These are phyloP conservation scores for Gracilinanus agilis DNA, from an alignment of 2,113 vertebrate species.

Conservation along the genomic window DNA sequence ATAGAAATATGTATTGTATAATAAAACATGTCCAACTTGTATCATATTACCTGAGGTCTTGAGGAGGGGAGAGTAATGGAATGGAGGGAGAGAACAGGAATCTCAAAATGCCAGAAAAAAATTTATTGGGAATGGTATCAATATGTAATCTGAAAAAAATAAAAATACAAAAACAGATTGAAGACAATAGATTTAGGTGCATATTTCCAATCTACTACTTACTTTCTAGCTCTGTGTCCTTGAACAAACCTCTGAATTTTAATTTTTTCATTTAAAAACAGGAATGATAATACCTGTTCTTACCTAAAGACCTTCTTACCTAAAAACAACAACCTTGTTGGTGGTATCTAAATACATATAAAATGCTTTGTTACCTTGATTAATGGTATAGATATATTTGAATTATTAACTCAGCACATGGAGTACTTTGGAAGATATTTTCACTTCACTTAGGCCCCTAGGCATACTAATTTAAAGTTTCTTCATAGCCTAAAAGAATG, in stretches of 20 bases:
- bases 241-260: background rate
- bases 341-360: background rate
- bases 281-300: background rate
- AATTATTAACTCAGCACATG: background rate
- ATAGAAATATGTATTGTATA: too few relatives aligned
- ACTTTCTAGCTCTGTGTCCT: background rate
- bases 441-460: background rate
- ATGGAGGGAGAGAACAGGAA: too few relatives aligned
- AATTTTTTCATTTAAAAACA: background rate
- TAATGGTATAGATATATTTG: background rate
- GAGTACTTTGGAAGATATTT: constrained; percentile 22
- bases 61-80: too few relatives aligned
- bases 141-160: too few relatives aligned
- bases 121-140: too few relatives aligned
- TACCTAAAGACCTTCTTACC: too few relatives aligned
- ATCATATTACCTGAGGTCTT: too few relatives aligned
- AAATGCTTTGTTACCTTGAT: background rate
- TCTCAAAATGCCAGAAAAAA: too few relatives aligned
- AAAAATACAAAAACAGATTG: too few relatives aligned
- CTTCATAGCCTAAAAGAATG: constrained; percentile 4
- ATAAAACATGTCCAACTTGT: too few relatives aligned
- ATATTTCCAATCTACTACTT: background rate
- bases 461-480: constrained; percentile 25
- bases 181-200: background rate
- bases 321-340: background rate